phyloP scores from a whole-genome alignment of 1,140 invertebrate species.

The Danaus plexippus region DNA sequence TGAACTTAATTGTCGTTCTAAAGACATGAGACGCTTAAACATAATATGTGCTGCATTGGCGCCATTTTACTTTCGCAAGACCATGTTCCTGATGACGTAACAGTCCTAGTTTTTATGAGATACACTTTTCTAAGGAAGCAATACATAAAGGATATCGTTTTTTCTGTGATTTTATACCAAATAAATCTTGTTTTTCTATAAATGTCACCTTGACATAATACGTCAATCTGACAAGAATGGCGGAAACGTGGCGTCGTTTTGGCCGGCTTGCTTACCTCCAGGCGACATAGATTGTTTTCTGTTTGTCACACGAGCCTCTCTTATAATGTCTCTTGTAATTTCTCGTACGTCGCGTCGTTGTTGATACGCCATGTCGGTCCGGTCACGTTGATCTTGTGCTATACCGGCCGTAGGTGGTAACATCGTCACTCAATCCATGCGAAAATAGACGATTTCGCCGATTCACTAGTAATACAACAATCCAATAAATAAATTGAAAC shows the following conservation, averaged over 20 bases:
- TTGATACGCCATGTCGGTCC: conserved; percentile 62
- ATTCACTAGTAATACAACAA: conserved; percentile 29
- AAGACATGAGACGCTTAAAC: conserved; percentile 17
- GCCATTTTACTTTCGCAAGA: conserved; percentile 68
- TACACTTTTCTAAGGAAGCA: conserved; percentile 20
- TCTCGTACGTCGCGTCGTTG: conserved; percentile 63
- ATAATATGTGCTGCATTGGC: conserved; percentile 53
- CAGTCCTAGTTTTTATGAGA: conserved; percentile 42
- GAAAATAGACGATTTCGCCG: conserved; percentile 36
- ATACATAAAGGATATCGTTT: conserved; percentile 25
- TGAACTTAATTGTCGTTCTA: no score
- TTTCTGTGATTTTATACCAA: conserved; percentile 30
- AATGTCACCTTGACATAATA: conserved; percentile 66
- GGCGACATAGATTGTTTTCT: conserved; percentile 60
- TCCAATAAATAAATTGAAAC: conserved; percentile 1
- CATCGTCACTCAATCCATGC: conserved; percentile 66
- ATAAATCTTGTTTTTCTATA: conserved; percentile 58
- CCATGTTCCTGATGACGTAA: conserved; percentile 59
- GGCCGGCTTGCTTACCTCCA: conserved; percentile 66
- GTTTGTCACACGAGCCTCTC: conserved; percentile 56
- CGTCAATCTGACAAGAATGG: conserved; percentile 68
- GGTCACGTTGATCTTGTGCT: conserved; percentile 56
- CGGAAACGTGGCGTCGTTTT: conserved; percentile 69
- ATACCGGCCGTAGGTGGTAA: conserved; percentile 67
- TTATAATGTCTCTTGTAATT: conserved; percentile 61